Evolutionary conservation across 1,140 invertebrate genomes (phyloP), one percentile per base, ranked within the genome.

Genomic region (Ruditapes philippinarum): DNA sequence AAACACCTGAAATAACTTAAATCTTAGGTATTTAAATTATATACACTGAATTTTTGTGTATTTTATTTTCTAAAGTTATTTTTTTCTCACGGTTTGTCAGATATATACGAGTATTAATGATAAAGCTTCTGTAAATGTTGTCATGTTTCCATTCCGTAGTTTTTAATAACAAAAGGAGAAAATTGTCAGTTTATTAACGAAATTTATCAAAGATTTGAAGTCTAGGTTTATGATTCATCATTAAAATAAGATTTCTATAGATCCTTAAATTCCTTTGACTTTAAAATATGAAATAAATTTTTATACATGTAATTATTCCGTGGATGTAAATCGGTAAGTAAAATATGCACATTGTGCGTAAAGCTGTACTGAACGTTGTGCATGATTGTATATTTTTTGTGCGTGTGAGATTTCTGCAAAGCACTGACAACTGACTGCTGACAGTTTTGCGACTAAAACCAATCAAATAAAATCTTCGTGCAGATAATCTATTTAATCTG

Each of bases 341-440:
- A 33, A 36, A 36, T 17, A n/a, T 5, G 31, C 74, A 78, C 42
- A 40, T 85, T 38, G 36, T 40, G 36, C 78, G 1, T 1, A 81
- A 57, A 28, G 51, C 0, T 7, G 0, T 62, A 57, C 68, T 88
- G 74, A 88, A 38, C n/a, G 0, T 25, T 76, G 36, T 49, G 51
- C 70, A 38, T 65, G 42, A 68, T 78, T 42, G 49, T 36, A 42
- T 79, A 22, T 14, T 38, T 36, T 78, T 22, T 51, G 42, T 78
- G n/a, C n/a, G n/a, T n/a, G 42, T 74, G 70, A 81, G 11, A 62
- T 60, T 62, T 73, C 19, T 70, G 40, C 49, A 22, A 54, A 57
- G 19, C 54, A 81, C 60, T 60, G 51, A 81, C 79, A 81, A 45
- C 17, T 40, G 60, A 81, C 60, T 11, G 54, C 54, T 81, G 79